Percentiles rank a stretch among this genome's conserved stretches.
These are phyloP conservation scores for Troides oblongomaculatus DNA, from an alignment of 2,888 invertebrate genomes.

Conservation along the genomic window DNA sequence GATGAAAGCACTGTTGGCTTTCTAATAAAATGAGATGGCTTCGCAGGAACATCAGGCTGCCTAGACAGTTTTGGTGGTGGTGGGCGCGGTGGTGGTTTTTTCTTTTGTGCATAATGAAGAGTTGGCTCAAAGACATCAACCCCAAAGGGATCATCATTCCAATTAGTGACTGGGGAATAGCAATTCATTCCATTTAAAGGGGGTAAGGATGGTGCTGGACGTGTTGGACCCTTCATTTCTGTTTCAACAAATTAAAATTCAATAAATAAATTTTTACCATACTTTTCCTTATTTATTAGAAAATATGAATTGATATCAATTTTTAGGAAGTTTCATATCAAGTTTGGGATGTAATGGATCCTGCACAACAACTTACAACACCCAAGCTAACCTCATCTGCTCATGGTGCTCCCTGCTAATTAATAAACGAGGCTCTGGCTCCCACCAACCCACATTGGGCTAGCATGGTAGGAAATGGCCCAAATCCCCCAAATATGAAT, in stretches of 20 bases:
- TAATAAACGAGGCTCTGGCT: no score
- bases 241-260: slow-evolving; percentile 29
- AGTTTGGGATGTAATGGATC: no score
- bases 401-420: no score
- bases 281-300: not conserved
- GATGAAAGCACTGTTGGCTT: slow-evolving; percentile 71
- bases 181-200: slow-evolving; percentile 62
- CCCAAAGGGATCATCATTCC: slow-evolving; percentile 75
- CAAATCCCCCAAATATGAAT: no score
- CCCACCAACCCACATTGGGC: no score
- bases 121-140: slow-evolving; percentile 73
- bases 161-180: slow-evolving; percentile 79
- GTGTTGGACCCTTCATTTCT: slow-evolving; percentile 82
- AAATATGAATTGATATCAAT: not conserved
- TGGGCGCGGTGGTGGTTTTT: slow-evolving; percentile 86
- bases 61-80: slow-evolving; percentile 81
- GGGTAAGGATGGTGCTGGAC: slow-evolving; percentile 80
- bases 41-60: slow-evolving; percentile 66
- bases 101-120: slow-evolving; percentile 76
- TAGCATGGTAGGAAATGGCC: no score
- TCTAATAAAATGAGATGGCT: slow-evolving; percentile 76
- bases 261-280: not conserved
- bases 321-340: no score
- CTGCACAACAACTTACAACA: no score
- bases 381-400: no score